Conservation (phyloP, 1,140 invertebrate species). For the Panulirus ornatus region DNA sequence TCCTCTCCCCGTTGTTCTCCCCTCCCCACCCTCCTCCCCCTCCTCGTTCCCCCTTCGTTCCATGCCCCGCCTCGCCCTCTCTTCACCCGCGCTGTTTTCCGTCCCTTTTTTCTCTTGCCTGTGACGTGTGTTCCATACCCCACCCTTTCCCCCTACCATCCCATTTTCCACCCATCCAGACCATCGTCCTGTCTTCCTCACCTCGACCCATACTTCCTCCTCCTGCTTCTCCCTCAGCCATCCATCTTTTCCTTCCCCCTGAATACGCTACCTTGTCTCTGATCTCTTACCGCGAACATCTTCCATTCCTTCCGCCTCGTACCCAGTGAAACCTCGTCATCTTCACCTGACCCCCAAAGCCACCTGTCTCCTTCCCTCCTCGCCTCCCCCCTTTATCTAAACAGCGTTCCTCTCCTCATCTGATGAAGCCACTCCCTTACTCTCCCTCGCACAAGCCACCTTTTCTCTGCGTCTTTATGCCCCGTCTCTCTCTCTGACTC, state of each 20-base stretch:
- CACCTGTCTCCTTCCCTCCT: not conserved
- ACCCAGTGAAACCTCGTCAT: not conserved
- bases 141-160: no score
- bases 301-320: not conserved
- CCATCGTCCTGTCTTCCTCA: not conserved
- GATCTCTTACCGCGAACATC: not conserved
- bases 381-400: not conserved
- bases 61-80: not conserved
- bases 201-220: not conserved
- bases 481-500: not conserved
- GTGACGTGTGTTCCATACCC: not conserved
- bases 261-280: not conserved
- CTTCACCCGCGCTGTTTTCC: not conserved
- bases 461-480: not conserved
- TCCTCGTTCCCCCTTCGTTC: not conserved
- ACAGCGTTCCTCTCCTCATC: not conserved
- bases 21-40: not conserved
- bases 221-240: not conserved
- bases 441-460: slow-evolving; percentile 3
- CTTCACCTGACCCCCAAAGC: not conserved
- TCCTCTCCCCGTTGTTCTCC: not conserved
- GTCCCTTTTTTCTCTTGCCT: not conserved
- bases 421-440: not conserved
- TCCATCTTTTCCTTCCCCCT: not conserved
- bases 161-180: not conserved